Conservation (phyloP, 2,113 vertebrate species). For the Motacilla alba region DNA sequence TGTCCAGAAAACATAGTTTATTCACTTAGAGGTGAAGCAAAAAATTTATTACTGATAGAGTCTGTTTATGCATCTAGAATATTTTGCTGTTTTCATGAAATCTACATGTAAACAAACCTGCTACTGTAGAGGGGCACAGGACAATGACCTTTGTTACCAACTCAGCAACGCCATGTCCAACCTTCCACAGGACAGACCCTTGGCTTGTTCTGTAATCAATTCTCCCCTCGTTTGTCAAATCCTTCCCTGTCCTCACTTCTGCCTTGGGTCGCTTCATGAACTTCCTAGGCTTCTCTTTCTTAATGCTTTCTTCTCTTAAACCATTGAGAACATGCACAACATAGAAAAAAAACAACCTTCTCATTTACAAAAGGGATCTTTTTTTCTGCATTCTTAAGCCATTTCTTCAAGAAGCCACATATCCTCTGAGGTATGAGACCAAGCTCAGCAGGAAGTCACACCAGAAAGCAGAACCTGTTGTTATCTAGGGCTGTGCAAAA, state of each 20-base stretch:
- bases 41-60: neutral
- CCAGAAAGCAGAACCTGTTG: neutral
- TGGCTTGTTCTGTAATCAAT: neutral
- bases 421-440: neutral
- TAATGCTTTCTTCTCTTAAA: neutral
- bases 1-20: neutral
- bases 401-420: neutral
- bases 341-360: neutral
- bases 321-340: neutral
- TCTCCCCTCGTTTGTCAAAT: neutral
- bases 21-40: neutral
- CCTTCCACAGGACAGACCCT: fast-evolving
- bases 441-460: neutral
- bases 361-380: neutral
- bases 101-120: neutral
- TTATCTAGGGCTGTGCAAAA: neutral
- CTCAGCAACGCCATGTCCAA: fast-evolving
- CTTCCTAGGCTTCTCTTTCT: neutral
- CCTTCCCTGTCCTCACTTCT: neutral
- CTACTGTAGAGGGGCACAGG: neutral
- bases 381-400: neutral
- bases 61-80: neutral
- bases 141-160: neutral
- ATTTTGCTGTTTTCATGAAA: neutral
- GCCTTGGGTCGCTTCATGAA: fast-evolving